A percentile compares a stretch with the other conserved stretches of the same genome.
These are phyloP conservation scores for Propsilocerus akamusi DNA, from an alignment of 1,140 invertebrate genomes.

Conservation along the genomic window DNA sequence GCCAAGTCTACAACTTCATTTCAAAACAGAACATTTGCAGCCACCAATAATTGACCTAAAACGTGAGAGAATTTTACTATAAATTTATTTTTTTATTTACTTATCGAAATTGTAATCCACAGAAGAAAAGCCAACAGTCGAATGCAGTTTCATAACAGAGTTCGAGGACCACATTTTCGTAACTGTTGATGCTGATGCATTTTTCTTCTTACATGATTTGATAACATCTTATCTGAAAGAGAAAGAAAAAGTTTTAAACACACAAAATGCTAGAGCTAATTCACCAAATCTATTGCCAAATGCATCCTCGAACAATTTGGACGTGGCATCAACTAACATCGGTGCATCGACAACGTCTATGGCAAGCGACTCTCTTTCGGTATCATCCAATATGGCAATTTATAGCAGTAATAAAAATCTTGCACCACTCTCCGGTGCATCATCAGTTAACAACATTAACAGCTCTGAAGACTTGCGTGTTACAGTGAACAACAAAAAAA, in stretches of 20 bases:
- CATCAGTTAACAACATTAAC: not conserved
- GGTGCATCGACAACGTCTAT: not conserved
- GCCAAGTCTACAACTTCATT: constrained; percentile 76
- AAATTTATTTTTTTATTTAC: constrained; percentile 6
- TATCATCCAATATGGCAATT: not conserved
- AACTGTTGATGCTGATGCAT: constrained; percentile 92
- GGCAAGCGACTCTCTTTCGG: not conserved
- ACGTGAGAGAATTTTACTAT: constrained; percentile 26
- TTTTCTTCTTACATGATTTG: constrained; percentile 93
- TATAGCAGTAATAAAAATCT: not conserved
- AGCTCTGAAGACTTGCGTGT: not conserved
- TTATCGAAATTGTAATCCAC: constrained; percentile 10
- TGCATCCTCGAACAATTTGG: constrained; percentile 16
- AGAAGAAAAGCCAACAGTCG: constrained; percentile 76
- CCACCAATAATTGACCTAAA: constrained; percentile 45
- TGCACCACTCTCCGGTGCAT: not conserved
- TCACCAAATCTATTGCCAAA: constrained; percentile 21
- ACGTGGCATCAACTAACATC: not conserved
- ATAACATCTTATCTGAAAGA: constrained; percentile 90
- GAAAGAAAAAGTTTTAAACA: constrained; percentile 64
- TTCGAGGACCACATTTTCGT: constrained; percentile 98
- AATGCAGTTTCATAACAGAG: constrained; percentile 94
- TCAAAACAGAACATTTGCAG: constrained; percentile 85
- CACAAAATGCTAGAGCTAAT: constrained; percentile 17
- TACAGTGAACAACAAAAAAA: not conserved